Evolutionary conservation across 2,888 invertebrate genomes (phyloP).

Genomic region (Alcis repandata): DNA sequence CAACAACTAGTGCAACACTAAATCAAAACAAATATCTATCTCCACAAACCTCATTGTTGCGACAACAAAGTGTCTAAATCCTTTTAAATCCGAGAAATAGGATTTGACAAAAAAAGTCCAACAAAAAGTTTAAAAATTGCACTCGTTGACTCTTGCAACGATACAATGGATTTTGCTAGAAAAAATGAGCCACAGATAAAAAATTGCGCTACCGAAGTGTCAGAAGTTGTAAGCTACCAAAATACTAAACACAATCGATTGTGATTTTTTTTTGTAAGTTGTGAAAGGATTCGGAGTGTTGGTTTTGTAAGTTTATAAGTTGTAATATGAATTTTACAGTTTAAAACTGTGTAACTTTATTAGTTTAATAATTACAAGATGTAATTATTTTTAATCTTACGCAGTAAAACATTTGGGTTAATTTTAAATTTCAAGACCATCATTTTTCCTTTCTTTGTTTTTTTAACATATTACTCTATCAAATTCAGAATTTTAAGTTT

Average conservation of each 20-base stretch:
- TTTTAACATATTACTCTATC: too few species aligned
- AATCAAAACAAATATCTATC: slow-evolving; percentile 82
- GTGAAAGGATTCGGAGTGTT: slow-evolving; percentile 64
- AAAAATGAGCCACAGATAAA: slow-evolving; percentile 58
- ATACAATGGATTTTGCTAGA: slow-evolving; percentile 70
- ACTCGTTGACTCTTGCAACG: slow-evolving; percentile 82
- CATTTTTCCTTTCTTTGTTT: too few species aligned
- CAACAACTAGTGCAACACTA: slow-evolving; percentile 60
- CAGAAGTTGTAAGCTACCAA: slow-evolving; percentile 78
- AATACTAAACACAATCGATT: slow-evolving; percentile 77
- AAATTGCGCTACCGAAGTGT: slow-evolving; percentile 52
- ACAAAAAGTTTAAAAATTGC: slow-evolving; percentile 56
- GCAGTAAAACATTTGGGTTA: too few species aligned
- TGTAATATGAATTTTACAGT: background rate
- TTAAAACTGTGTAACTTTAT: too few species aligned
- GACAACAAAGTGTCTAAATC: slow-evolving; percentile 86
- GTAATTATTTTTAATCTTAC: background rate
- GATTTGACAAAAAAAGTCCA: slow-evolving; percentile 72
- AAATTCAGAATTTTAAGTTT: too few species aligned
- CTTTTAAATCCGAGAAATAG: slow-evolving; percentile 85
- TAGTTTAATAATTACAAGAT: too few species aligned
- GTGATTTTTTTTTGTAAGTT: slow-evolving; percentile 58
- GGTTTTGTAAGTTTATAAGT: slow-evolving; percentile 17
- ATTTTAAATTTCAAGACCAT: too few species aligned
- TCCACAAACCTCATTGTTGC: slow-evolving; percentile 82